phyloP scores from a whole-genome alignment of 2,113 vertebrate species.

The Caranx ignobilis region DNA sequence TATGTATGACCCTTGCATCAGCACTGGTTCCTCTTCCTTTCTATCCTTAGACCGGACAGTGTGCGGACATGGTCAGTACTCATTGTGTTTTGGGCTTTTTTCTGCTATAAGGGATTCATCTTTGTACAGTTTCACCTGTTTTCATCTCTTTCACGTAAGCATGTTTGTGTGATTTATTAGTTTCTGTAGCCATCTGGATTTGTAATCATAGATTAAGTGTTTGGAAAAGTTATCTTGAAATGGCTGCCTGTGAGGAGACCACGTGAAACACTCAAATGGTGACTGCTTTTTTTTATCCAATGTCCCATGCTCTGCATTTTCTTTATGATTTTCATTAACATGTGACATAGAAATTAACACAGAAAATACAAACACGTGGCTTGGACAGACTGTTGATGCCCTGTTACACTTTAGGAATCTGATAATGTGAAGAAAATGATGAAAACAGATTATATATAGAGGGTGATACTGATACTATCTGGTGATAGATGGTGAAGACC shows the following conservation, averaged over 20 bases:
- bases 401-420: not conserved
- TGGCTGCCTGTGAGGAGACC: conserved; percentile 18
- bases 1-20: conserved; percentile 77
- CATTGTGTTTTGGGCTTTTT: conserved; percentile 33
- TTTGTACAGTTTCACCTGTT: not conserved
- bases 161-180: conserved; percentile 25
- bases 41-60: conserved; percentile 53
- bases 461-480: too few relatives aligned
- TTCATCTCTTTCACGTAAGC: not conserved
- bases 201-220: not conserved
- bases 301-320: not conserved
- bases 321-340: not conserved
- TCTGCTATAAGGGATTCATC: not conserved
- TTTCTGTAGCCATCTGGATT: conserved; percentile 9
- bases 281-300: not conserved
- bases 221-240: conserved; percentile 10
- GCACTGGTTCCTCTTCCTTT: conserved; percentile 76
- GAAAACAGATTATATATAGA: not conserved
- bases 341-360: not conserved
- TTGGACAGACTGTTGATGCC: not conserved
- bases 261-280: conserved; percentile 12
- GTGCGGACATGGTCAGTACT: conserved; percentile 87
- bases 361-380: not conserved
- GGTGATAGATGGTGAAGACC: not conserved
- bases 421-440: not conserved